A percentile compares a stretch with the other conserved stretches of the same genome.
phyloP scores from a whole-genome alignment of 2,797 vertebrate genomes.

The Setipinna tenuifilis region DNA sequence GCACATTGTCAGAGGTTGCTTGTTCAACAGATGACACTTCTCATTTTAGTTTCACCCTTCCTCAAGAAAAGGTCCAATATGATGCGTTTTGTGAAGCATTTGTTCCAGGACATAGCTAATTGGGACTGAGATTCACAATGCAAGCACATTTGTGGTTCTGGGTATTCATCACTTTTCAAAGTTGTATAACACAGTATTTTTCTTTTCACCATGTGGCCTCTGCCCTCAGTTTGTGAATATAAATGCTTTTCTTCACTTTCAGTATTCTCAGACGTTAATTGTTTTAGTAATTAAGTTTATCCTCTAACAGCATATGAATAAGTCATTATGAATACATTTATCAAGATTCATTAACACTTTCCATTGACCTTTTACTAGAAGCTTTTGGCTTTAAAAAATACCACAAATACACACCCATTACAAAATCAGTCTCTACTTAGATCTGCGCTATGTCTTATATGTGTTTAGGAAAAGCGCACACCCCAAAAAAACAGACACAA shows the following conservation, averaged over 20 bases:
- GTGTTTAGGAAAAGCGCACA: neutral
- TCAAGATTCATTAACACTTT: neutral
- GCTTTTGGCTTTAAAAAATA: neutral
- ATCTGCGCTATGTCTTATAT: neutral
- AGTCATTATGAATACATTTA: neutral
- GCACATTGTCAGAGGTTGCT: slow-evolving; percentile 24
- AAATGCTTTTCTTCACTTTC: neutral
- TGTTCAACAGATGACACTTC: slow-evolving; percentile 27
- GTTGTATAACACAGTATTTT: neutral
- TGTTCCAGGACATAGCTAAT: slow-evolving; percentile 11
- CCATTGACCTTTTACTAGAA: neutral
- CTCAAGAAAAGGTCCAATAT: slow-evolving; percentile 11
- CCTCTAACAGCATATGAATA: neutral
- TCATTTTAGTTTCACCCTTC: slow-evolving; percentile 7
- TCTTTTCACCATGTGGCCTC: neutral
- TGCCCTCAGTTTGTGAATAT: neutral
- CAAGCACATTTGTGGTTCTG: neutral
- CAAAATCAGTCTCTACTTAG: neutral
- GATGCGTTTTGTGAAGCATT: slow-evolving; percentile 4
- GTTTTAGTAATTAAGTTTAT: too few species aligned
- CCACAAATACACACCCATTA: neutral
- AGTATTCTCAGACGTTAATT: neutral
- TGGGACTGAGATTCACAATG: neutral
- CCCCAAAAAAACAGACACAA: slow-evolving; percentile 3
- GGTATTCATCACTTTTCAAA: slow-evolving; percentile 7